A percentile compares a stretch with the other conserved stretches of the same genome.
phyloP scores from a whole-genome alignment of 37 sponge, comb jelly and placozoan species.

The Tethya wilhelma region DNA sequence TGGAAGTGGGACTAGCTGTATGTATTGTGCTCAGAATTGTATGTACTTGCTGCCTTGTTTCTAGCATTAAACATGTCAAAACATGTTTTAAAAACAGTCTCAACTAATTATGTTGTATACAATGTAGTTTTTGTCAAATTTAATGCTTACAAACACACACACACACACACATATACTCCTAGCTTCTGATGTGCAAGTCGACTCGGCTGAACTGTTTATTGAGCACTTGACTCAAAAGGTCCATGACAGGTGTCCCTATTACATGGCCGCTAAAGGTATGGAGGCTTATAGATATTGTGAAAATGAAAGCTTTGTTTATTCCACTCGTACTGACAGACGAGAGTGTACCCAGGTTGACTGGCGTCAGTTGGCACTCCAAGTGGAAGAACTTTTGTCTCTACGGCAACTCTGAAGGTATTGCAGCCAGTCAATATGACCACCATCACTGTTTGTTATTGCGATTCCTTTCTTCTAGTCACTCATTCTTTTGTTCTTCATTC shows the following conservation, averaged over 20 bases:
- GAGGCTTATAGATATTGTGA: too few species aligned
- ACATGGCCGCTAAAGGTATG: too few species aligned
- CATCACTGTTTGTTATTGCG: not conserved
- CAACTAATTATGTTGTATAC: too few species aligned
- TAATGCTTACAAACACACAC: not conserved
- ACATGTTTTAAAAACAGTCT: not conserved
- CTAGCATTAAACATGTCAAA: not conserved
- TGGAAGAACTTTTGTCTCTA: slow-evolving; percentile 47
- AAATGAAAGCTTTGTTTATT: not conserved
- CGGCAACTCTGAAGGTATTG: slow-evolving; percentile 35
- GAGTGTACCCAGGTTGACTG: not conserved
- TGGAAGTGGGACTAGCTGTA: too few species aligned
- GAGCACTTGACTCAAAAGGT: slow-evolving; percentile 45
- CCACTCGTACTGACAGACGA: slow-evolving; percentile 4
- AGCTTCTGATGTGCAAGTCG: slow-evolving; percentile 22
- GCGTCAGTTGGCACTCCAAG: slow-evolving; percentile 61
- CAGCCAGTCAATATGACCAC: not conserved
- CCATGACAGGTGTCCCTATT: slow-evolving; percentile 51
- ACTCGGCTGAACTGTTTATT: slow-evolving; percentile 37
- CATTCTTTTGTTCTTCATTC: not conserved
- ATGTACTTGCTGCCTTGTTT: not conserved
- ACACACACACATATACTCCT: not conserved
- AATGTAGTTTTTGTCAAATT: not conserved
- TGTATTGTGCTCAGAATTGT: too few species aligned
- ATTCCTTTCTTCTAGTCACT: not conserved